Evolutionary conservation across 2,888 invertebrate species (phyloP).

Genomic region (Diogma glabrata): DNA sequence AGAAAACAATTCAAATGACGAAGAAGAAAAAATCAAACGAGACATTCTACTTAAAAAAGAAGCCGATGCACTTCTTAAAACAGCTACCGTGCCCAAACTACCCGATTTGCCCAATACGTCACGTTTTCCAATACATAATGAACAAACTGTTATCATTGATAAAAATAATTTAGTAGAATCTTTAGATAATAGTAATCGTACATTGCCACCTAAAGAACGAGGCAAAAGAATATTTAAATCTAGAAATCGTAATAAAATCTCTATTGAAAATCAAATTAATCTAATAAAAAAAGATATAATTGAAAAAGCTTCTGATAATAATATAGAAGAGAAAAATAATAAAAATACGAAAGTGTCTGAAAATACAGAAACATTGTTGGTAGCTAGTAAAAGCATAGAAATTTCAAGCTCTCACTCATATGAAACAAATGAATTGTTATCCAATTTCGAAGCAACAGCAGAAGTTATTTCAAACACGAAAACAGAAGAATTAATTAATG

Average conservation of each 20-base stretch:
- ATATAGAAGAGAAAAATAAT: constrained; percentile 1
- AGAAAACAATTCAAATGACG: constrained; percentile 7
- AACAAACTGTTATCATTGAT: too few species aligned
- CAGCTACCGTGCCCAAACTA: constrained; percentile 37
- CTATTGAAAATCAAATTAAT: constrained; percentile 6
- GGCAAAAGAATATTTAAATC: constrained; percentile 36
- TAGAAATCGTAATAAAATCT: constrained; percentile 24
- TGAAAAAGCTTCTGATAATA: constrained; percentile 7
- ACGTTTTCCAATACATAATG: constrained; percentile 36
- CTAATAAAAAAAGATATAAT: background rate
- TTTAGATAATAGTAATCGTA: constrained; percentile 21
- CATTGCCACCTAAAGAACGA: constrained; percentile 33
- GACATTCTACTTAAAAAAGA: constrained; percentile 38
- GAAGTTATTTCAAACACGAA: background rate
- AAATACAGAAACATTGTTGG: background rate
- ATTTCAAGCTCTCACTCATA: background rate
- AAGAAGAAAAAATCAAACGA: constrained; percentile 20
- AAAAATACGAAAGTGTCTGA: background rate
- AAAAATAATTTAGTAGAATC: constrained; percentile 33
- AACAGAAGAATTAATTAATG: background rate
- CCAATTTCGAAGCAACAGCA: too few species aligned
- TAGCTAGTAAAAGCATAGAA: too few species aligned
- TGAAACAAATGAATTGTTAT: too few species aligned
- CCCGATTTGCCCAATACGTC: constrained; percentile 39
- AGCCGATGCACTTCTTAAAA: constrained; percentile 49